Percentiles rank a stretch among this genome's conserved stretches.
Evolutionary conservation across 2,797 vertebrate species (phyloP).

Genomic region (Brachymystax lenok): DNA sequence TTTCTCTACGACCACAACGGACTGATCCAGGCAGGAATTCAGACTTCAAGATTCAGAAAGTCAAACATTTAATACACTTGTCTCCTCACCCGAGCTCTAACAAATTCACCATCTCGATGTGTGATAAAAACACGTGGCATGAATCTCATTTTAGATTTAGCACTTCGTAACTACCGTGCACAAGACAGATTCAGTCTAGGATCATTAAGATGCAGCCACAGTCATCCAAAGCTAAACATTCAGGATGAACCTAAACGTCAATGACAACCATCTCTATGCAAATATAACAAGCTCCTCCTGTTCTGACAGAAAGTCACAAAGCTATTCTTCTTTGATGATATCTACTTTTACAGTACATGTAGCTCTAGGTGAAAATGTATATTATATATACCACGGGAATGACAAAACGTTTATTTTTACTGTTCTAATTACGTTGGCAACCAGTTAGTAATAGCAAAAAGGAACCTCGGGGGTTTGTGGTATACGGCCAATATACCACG

Average conservation of each 20-base stretch:
- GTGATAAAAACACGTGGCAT: background rate
- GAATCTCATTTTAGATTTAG: background rate
- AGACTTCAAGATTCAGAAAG: background rate
- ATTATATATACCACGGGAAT: no score
- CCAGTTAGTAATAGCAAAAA: no score
- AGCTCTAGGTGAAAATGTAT: background rate
- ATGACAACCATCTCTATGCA: background rate
- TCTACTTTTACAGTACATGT: background rate
- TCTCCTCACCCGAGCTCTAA: background rate
- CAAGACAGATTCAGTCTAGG: background rate
- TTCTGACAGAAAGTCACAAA: background rate
- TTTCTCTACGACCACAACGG: background rate
- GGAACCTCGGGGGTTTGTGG: no score
- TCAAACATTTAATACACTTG: constrained; percentile 9
- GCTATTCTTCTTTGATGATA: no score
- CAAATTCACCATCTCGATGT: background rate
- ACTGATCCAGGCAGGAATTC: background rate
- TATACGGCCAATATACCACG: no score
- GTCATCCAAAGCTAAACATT: background rate
- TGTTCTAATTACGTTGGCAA: no score
- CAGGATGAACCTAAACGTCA: background rate
- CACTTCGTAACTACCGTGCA: background rate
- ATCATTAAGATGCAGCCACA: background rate
- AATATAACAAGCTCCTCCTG: background rate
- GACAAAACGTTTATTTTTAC: no score